phyloP scores from a whole-genome alignment of 2,888 invertebrate species.

The Patella caerulea region DNA sequence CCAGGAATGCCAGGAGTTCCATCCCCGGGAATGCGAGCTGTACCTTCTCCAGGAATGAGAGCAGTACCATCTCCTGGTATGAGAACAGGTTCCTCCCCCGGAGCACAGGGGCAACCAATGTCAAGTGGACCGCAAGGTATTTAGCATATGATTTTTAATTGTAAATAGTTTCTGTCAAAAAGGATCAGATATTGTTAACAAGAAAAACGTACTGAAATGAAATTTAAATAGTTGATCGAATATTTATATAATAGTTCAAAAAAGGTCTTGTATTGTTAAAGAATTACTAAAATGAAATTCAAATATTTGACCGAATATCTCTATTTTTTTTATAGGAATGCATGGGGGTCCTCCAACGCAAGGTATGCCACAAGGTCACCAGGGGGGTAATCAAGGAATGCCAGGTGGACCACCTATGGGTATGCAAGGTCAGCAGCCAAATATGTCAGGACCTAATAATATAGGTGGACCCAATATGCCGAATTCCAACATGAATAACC shows the following conservation, averaged over 20 bases:
- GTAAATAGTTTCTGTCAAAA: too few relatives aligned
- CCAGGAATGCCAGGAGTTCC: conserved; percentile 22
- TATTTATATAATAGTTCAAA: too few relatives aligned
- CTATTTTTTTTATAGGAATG: background rate
- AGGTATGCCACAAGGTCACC: conserved; percentile 24
- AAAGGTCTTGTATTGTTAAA: too few relatives aligned
- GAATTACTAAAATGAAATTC: too few relatives aligned
- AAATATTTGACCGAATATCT: background rate
- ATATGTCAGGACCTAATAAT: conserved; percentile 24
- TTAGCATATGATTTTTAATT: too few relatives aligned
- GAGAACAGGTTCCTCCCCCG: conserved; percentile 4
- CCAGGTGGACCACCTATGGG: conserved; percentile 38
- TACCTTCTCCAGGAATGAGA: conserved; percentile 8
- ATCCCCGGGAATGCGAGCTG: conserved; percentile 2
- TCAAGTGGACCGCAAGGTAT: conserved; percentile 32
- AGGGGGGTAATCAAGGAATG: conserved; percentile 41
- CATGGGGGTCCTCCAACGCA: conserved; percentile 19
- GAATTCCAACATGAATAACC: conserved; percentile 37
- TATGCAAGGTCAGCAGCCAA: conserved; percentile 23
- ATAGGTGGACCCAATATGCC: conserved; percentile 27
- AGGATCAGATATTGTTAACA: too few relatives aligned
- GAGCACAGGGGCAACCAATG: conserved; percentile 18
- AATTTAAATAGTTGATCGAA: too few relatives aligned
- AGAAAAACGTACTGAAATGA: too few relatives aligned
- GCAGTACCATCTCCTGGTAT: conserved; percentile 7